Percentiles rank a stretch among this genome's conserved stretches.
Conservation (phyloP, 2,888 invertebrate genomes). For the Lottia scabra region DNA sequence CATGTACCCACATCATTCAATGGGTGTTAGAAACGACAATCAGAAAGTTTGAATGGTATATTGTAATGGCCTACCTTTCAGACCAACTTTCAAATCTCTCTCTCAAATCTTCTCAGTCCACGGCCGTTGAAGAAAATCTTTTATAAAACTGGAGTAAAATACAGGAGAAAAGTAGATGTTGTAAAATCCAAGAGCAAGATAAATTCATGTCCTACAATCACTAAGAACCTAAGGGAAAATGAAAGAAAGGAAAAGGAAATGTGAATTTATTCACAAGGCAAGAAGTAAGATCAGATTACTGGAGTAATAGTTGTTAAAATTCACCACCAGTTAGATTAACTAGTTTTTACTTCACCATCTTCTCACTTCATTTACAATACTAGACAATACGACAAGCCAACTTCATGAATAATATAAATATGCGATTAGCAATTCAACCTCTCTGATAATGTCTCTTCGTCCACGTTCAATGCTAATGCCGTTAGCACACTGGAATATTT, state of each 20-base stretch:
- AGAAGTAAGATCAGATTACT: conserved; percentile 34
- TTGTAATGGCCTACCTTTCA: no score
- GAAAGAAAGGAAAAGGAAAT: not conserved
- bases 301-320: conserved; percentile 38
- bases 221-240: conserved; percentile 1
- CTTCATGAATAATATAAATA: conserved; percentile 46
- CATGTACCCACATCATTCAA: no score
- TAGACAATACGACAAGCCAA: conserved; percentile 37
- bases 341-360: conserved; percentile 39
- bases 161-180: not conserved
- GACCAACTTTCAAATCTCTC: no score
- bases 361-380: conserved; percentile 35
- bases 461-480: conserved; percentile 5
- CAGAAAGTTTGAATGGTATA: no score
- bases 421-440: conserved; percentile 35
- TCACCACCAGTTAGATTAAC: conserved; percentile 41
- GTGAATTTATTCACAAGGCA: conserved; percentile 37
- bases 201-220: not conserved
- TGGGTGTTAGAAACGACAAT: no score
- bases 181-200: conserved; percentile 1
- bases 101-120: no score
- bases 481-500: conserved; percentile 18
- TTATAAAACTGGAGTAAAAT: no score
- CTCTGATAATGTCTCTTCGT: conserved; percentile 25
- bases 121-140: no score